Conservation (phyloP, 2,113 vertebrate species). For the Nothobranchius furzeri region DNA sequence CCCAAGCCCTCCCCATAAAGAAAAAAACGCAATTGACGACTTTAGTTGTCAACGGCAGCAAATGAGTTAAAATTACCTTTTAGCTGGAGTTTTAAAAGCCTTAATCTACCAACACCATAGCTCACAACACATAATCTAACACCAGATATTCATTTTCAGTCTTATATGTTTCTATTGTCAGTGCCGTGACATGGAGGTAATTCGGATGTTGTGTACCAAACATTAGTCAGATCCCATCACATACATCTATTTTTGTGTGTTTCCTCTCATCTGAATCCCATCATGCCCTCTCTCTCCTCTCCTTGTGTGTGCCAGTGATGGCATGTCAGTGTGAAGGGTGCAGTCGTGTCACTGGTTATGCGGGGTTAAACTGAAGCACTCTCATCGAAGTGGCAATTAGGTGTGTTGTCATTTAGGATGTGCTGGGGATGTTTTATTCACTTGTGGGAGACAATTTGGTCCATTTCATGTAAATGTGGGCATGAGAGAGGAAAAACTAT, state of each 20-base stretch:
- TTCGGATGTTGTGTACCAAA: conserved; percentile 9
- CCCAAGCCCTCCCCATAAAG: too few species aligned
- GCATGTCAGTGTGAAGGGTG: conserved; percentile 44
- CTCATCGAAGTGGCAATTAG: conserved; percentile 63
- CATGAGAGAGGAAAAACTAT: conserved; percentile 11
- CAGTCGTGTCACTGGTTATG: conserved; percentile 23
- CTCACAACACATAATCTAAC: not conserved
- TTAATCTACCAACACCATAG: too few species aligned
- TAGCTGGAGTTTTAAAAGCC: too few species aligned
- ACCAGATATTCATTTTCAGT: not conserved
- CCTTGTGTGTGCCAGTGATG: conserved; percentile 44
- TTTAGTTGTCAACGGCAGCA: too few species aligned
- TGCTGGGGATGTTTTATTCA: conserved; percentile 35
- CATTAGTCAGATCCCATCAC: not conserved
- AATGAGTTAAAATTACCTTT: too few species aligned
- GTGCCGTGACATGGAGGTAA: not conserved
- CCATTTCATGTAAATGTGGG: conserved; percentile 58
- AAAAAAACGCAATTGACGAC: too few species aligned
- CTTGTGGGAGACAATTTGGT: conserved; percentile 45
- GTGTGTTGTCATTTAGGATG: conserved; percentile 37
- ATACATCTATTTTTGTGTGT: conserved; percentile 24
- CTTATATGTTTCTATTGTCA: not conserved
- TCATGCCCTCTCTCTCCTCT: conserved; percentile 21
- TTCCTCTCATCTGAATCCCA: conserved; percentile 9
- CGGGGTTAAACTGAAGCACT: conserved; percentile 65